Evolutionary conservation across 2,888 invertebrate genomes (phyloP).

Genomic region (Zhengitettix transpicula): DNA sequence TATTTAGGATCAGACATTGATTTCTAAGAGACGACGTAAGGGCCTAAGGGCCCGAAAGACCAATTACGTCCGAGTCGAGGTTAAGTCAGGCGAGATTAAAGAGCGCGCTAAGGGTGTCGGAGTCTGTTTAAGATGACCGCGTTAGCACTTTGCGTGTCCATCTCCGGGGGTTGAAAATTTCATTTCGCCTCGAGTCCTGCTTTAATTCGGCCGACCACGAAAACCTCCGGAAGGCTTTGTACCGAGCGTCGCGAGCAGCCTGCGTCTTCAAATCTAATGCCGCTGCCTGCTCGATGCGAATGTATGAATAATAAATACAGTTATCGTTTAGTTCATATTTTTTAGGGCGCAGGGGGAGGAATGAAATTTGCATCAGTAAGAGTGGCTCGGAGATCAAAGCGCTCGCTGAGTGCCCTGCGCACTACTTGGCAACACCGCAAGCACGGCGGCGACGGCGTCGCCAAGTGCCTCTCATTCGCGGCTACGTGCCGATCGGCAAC

Average conservation of each 20-base stretch:
- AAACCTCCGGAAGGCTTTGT: slow-evolving; percentile 8
- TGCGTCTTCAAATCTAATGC: slow-evolving; percentile 13
- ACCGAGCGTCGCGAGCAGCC: neutral
- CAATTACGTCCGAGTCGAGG: no score
- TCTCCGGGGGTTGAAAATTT: neutral
- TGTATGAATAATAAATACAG: slow-evolving; percentile 43
- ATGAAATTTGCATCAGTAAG: slow-evolving; percentile 36
- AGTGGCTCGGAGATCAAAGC: slow-evolving; percentile 33
- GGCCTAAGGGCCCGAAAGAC: no score
- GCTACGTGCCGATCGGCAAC: no score
- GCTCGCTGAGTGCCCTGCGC: neutral
- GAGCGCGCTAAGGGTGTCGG: no score
- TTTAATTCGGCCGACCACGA: slow-evolving; percentile 2
- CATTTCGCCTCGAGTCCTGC: neutral
- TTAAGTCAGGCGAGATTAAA: no score
- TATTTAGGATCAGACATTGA: no score
- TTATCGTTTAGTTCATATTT: slow-evolving; percentile 46
- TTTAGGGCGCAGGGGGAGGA: slow-evolving; percentile 26
- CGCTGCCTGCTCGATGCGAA: slow-evolving; percentile 4
- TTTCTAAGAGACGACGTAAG: no score
- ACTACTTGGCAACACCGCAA: neutral
- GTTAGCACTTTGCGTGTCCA: neutral
- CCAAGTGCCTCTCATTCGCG: no score
- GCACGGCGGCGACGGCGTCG: neutral
- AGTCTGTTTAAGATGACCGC: neutral